Evolutionary conservation across 2,113 vertebrate genomes (phyloP), one percentile per base, ranked within the genome.

Genomic region (Forbesichthys agassizii): DNA sequence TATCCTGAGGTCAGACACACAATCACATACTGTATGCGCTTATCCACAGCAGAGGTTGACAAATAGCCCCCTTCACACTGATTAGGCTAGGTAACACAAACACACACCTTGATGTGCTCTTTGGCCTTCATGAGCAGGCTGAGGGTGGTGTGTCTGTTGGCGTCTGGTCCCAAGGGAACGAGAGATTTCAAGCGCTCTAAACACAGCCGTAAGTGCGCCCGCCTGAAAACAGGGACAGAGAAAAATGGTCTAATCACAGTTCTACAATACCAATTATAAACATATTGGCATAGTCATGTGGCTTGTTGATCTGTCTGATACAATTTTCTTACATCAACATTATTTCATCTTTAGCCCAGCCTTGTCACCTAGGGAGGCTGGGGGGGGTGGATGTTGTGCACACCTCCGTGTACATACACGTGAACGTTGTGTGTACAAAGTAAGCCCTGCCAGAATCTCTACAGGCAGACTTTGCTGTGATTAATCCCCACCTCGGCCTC

Each of bases 151-250:
- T 98, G 97, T 67, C 93, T 89, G 86, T 92, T 94, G 20, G 94
- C 93, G 9, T 95, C 94, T 0, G 94, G 93, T 68, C 96, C 96
- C 58, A 96, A 86, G 0, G 96, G 97, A 64, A 99, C 96, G 6
- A 97, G 84, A 11, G 94, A 95, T 82, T 98, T 98, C 86, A 99
- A 91, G 84, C 94, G 95, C 87, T 98, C 97, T 85, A 99, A 88
- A 81, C 97, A 98, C 81, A 96, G 81, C 69, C 97, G 92, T 70
- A 99, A 92, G 78, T 99, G 93, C 74, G 96, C 96, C 49, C 97
- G 94, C 79, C 97, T 99, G 75, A 13, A 42, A 48, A 16, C n/a
- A 54, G 47, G 58, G 11, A 64, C 14, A 56, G 9, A 46, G 33
- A 57, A n/a, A 69, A 33, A 67, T 7, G 47, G 18, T 56, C 13